phyloP scores from a whole-genome alignment of 2,113 vertebrate genomes.

The Rattus rattus region DNA sequence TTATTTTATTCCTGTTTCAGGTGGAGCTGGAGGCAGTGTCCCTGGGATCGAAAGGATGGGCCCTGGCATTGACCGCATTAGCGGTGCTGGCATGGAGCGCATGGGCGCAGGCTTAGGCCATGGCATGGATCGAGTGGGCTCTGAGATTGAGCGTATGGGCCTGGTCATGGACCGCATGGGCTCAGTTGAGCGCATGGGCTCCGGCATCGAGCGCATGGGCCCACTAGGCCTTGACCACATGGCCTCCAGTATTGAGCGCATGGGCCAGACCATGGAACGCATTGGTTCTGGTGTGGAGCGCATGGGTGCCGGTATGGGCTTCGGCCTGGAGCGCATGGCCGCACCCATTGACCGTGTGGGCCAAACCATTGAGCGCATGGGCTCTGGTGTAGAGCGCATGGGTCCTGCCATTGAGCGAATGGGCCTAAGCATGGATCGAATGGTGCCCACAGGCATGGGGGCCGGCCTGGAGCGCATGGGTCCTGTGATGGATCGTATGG shows the following conservation, averaged over 20 bases:
- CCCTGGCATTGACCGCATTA: conserved; percentile 94
- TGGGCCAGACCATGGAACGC: conserved; percentile 92
- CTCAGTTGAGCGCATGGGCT: conserved; percentile 89
- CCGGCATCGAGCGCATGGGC: conserved; percentile 92
- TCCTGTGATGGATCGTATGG: conserved; percentile 93
- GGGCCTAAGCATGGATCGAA: conserved; percentile 82
- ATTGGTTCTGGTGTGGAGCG: conserved; percentile 93
- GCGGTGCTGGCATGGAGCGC: conserved; percentile 89
- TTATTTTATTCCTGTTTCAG: conserved; percentile 72
- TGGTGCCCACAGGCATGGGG: conserved; percentile 91
- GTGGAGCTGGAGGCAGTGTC: conserved; percentile 86
- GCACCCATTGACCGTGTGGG: conserved; percentile 92
- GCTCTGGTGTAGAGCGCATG: conserved; percentile 91
- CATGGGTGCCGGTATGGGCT: conserved; percentile 93
- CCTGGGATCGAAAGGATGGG: conserved; percentile 89
- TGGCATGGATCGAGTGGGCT: conserved; percentile 92
- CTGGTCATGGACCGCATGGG: conserved; percentile 95
- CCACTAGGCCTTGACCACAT: conserved; percentile 79
- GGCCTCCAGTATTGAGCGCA: conserved; percentile 92
- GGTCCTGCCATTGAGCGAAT: conserved; percentile 91
- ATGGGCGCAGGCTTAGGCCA: conserved; percentile 91
- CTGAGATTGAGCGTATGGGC: conserved; percentile 95
- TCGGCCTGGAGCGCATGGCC: conserved; percentile 94
- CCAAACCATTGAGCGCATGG: conserved; percentile 90
- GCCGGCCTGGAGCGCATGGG: conserved; percentile 92